A percentile compares a stretch with the other conserved stretches of the same genome.
phyloP scores from a whole-genome alignment of 1,140 invertebrate genomes.

The Sesamia nonagrioides region DNA sequence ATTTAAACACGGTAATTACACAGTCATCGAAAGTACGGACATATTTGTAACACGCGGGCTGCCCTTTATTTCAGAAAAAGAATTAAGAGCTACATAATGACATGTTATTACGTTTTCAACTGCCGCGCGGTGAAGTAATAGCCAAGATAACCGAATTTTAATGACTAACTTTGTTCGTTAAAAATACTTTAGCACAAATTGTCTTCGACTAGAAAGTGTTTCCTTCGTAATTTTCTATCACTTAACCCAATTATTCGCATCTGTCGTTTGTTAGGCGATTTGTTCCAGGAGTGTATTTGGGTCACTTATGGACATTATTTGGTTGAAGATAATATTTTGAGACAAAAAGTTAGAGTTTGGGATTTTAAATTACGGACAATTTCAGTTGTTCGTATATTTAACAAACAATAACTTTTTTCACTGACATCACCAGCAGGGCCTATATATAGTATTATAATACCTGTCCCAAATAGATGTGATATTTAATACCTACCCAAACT shows the following conservation, averaged over 20 bases:
- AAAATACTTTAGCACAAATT: slow-evolving; percentile 29
- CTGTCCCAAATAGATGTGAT: neutral
- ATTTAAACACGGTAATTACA: slow-evolving; percentile 30
- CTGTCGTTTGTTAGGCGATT: slow-evolving; percentile 41
- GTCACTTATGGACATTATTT: slow-evolving; percentile 21
- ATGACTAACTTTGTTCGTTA: slow-evolving; percentile 56
- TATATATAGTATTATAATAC: neutral
- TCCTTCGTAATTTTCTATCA: slow-evolving; percentile 40
- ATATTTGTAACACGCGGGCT: slow-evolving; percentile 11
- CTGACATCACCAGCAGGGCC: too few relatives aligned
- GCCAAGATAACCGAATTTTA: slow-evolving; percentile 68
- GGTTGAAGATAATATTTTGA: neutral
- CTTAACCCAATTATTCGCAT: slow-evolving; percentile 52
- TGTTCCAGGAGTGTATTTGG: slow-evolving; percentile 18
- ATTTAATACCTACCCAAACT: slow-evolving; percentile 4
- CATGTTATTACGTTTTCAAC: slow-evolving; percentile 72
- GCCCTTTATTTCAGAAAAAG: slow-evolving; percentile 48
- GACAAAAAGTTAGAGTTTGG: too few relatives aligned
- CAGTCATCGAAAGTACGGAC: slow-evolving; percentile 10
- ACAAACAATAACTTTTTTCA: too few relatives aligned
- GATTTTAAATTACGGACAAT: too few relatives aligned
- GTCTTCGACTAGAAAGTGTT: slow-evolving; percentile 27
- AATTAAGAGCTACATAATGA: slow-evolving; percentile 66
- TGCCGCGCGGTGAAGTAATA: slow-evolving; percentile 62
- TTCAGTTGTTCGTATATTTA: too few relatives aligned